Evolutionary conservation across 2,888 invertebrate genomes (phyloP).

Genomic region (Hololepta plana): DNA sequence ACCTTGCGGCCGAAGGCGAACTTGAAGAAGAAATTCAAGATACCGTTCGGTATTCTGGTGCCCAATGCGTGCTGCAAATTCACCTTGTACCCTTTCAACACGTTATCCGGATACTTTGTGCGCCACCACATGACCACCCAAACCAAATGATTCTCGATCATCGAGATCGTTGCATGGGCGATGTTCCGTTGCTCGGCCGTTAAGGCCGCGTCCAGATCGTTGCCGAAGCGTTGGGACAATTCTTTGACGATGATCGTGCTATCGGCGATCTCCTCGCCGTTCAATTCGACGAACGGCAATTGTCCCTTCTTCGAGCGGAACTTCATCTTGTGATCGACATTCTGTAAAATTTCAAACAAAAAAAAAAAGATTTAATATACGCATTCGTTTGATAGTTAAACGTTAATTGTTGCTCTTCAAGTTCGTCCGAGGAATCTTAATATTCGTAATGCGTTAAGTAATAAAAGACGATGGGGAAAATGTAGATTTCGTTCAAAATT

Average conservation of each 20-base stretch:
- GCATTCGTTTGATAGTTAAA: no score
- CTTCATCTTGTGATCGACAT: conserved; percentile 87
- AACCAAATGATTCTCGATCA: conserved; percentile 86
- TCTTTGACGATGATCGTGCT: conserved; percentile 82
- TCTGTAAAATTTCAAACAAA: conserved; percentile 41
- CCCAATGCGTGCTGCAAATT: conserved; percentile 79
- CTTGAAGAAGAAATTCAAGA: conserved; percentile 82
- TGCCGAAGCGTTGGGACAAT: conserved; percentile 62
- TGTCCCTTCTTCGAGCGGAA: conserved; percentile 89
- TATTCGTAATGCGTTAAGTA: no score
- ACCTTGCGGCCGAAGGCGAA: conserved; percentile 75
- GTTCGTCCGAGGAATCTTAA: no score
- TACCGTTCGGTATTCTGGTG: conserved; percentile 69
- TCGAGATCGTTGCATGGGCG: conserved; percentile 81
- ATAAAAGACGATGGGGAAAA: no score
- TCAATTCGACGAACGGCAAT: conserved; percentile 85
- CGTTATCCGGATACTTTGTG: conserved; percentile 73
- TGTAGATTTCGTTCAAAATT: no score
- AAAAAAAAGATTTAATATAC: neutral
- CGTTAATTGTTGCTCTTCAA: no score
- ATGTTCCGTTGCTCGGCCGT: conserved; percentile 73
- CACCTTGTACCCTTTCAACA: conserved; percentile 75
- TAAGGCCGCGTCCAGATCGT: conserved; percentile 67
- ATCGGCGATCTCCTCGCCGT: conserved; percentile 88
- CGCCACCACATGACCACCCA: conserved; percentile 90